Conservation (phyloP, 30 jellyfish, hydroid and myxozoan species). For the Nemopilema nomurai region DNA sequence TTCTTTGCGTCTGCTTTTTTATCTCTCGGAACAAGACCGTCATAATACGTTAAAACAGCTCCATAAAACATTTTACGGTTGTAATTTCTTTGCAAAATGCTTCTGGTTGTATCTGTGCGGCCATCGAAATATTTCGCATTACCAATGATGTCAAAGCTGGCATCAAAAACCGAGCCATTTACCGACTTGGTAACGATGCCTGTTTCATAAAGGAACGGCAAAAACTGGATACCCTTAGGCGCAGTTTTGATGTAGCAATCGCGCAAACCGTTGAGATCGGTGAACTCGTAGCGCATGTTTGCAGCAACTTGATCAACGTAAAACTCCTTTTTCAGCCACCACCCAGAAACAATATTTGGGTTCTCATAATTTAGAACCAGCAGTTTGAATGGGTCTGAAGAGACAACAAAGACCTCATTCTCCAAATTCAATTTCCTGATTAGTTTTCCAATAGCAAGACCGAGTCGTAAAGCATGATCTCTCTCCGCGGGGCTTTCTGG, state of each 20-base stretch:
- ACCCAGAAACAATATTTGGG: constrained; percentile 60
- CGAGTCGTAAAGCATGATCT: constrained; percentile 58
- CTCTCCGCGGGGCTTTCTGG: constrained; percentile 79
- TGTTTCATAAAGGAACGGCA: constrained; percentile 67
- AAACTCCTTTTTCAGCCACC: constrained; percentile 76
- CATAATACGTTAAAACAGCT: constrained; percentile 19
- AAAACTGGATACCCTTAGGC: constrained; percentile 57
- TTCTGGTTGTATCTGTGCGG: constrained; percentile 5
- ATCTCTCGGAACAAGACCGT: constrained; percentile 6
- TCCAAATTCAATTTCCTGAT: constrained; percentile 63
- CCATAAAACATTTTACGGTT: constrained; percentile 25
- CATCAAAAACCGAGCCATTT: constrained; percentile 78
- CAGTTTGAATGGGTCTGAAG: constrained; percentile 77
- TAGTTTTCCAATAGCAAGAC: constrained; percentile 53
- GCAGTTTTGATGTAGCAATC: constrained; percentile 71
- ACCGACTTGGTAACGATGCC: constrained; percentile 83
- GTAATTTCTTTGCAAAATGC: constrained; percentile 23
- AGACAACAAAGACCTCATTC: constrained; percentile 74
- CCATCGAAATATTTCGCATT: constrained; percentile 31
- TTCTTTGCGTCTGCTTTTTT: constrained; percentile 7
- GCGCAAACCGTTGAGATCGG: constrained; percentile 65
- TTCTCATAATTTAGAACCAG: constrained; percentile 45
- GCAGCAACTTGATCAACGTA: constrained; percentile 52
- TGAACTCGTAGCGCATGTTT: constrained; percentile 59
- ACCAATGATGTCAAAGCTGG: constrained; percentile 54